Conservation (phyloP, 2,888 invertebrate species). For the Nomada lathburiana region DNA sequence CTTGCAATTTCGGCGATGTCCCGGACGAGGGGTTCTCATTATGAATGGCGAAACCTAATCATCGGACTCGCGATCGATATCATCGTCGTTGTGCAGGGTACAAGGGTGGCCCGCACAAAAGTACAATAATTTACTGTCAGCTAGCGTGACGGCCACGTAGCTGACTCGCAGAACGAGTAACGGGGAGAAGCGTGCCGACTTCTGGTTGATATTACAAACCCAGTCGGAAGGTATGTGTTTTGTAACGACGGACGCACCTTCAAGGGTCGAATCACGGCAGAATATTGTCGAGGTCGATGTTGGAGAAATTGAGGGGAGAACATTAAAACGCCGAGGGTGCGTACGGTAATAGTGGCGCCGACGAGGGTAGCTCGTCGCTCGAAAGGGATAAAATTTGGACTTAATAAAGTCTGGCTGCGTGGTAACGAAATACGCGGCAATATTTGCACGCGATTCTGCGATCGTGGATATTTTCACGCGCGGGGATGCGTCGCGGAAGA, state of each 20-base stretch:
- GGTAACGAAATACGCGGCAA: conserved; percentile 52
- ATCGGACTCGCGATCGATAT: conserved; percentile 60
- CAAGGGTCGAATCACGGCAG: conserved; percentile 71
- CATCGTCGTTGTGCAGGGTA: conserved; percentile 37
- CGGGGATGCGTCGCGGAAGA: background rate
- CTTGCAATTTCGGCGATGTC: background rate
- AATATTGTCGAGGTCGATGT: conserved; percentile 71
- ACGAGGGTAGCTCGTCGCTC: conserved; percentile 66
- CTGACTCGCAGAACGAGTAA: background rate
- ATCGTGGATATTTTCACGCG: conserved; percentile 37
- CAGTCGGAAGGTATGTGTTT: conserved; percentile 44
- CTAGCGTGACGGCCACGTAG: conserved; percentile 67
- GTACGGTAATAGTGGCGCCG: conserved; percentile 75
- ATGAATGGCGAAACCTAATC: conserved; percentile 45
- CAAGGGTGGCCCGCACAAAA: conserved; percentile 59
- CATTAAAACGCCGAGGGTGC: conserved; percentile 79
- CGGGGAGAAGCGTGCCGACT: conserved; percentile 26
- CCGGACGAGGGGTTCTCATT: conserved; percentile 20
- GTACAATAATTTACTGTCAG: conserved; percentile 70
- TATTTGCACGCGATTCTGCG: conserved; percentile 33
- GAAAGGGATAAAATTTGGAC: conserved; percentile 73
- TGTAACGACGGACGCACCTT: conserved; percentile 53
- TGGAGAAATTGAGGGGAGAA: conserved; percentile 77
- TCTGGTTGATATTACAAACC: conserved; percentile 34
- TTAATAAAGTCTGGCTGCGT: conserved; percentile 69